Conservation (phyloP, 2,113 vertebrate genomes). For the Ochotona princeps region DNA sequence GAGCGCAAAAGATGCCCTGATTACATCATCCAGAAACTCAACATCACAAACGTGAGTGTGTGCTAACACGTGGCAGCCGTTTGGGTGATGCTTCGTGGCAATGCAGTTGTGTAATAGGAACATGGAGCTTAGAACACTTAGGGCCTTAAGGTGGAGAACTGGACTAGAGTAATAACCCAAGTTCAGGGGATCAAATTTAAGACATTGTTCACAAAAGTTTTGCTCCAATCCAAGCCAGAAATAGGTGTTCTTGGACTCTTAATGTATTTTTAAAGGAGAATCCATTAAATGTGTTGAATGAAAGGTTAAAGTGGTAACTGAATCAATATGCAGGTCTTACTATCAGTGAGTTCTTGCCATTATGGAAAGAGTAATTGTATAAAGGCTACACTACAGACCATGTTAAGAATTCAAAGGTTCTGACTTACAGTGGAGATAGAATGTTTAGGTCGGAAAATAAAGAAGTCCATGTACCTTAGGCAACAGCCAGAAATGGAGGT, state of each 20-base stretch:
- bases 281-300: not conserved
- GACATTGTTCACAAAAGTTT: not conserved
- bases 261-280: not conserved
- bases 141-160: not conserved
- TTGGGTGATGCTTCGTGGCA: not conserved
- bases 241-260: not conserved
- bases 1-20: constrained; percentile 92
- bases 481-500: not conserved
- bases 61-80: not conserved
- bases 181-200: not conserved
- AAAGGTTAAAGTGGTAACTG: not conserved
- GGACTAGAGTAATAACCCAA: not conserved
- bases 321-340: not conserved
- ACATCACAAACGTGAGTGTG: constrained; percentile 90
- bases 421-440: not conserved
- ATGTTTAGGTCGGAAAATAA: not conserved
- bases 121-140: not conserved
- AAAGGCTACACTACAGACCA: not conserved
- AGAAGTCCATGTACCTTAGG: not conserved
- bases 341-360: not conserved
- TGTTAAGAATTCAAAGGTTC: not conserved
- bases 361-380: not conserved
- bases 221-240: not conserved
- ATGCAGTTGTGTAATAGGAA: not conserved
- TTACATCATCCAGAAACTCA: constrained; percentile 93